Base-by-base conservation (phyloP, 2,797 vertebrate species). In the Anolis apletophallus region DNA sequence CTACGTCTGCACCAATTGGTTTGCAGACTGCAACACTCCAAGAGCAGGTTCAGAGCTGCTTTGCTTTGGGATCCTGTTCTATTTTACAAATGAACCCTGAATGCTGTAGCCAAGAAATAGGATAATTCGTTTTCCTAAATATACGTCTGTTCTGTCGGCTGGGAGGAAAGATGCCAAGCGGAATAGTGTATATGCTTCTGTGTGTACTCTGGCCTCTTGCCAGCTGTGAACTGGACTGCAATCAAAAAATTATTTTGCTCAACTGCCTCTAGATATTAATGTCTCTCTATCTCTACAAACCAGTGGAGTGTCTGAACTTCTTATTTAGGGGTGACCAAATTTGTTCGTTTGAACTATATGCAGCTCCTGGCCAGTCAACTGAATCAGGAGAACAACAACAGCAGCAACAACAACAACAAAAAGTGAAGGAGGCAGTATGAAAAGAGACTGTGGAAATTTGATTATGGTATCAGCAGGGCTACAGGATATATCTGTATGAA, bases 41-140 rank as follows among this genome's bases (percentile, higher is more conserved):
- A 72, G 17, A 72, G 36, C 12, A 29, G 26, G n/a, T 32, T 80
- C 8, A 61, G 84, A 80, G 59, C 16, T 26, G 57, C 16, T 71
- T 32, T 32, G 54, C 29, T 64, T 50, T 54, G 71, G 23, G 40
- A 61, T 72, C 36, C 36, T 8, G 21, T 86, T 67, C 29, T 79
- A 12, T 11, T 80, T 34, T 64, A 54, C 57, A 36, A 52, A 77
- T 40, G 74, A 54, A 34, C 50, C 32, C 71, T 36, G 57, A 81
- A 79, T 17, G 23, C 8, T 74, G n/a, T 54, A 74, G 6, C 40
- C 40, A 21, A 81, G 40, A 5, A 74, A n/a, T 50, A 74, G 40
- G 55, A 40, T 73, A 86, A 80, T 86, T 86, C 29, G 55, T 85
- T 72, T 57, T 74, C 40, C 52, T 74, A 74, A 80, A 81, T 54